These are phyloP conservation scores for Hemicordylus capensis DNA, from an alignment of 2,113 vertebrate species.

Conservation along the genomic window DNA sequence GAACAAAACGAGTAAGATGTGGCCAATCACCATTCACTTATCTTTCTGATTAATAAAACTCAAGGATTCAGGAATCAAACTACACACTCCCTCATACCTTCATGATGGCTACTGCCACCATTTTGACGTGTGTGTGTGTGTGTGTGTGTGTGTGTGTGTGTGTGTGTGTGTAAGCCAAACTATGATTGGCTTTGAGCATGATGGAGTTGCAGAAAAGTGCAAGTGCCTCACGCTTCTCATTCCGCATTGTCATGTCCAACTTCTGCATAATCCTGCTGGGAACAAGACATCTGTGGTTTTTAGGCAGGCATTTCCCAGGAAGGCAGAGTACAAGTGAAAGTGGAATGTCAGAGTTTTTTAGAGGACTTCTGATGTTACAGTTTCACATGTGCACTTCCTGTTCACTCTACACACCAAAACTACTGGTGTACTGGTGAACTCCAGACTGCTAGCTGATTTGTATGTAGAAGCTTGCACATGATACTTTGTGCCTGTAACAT, in stretches of 20 bases:
- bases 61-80: too few species aligned
- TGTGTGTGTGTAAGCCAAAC: background rate
- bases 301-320: background rate
- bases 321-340: background rate
- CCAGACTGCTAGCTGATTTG: background rate
- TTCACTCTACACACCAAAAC: background rate
- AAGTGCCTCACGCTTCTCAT: background rate
- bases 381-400: background rate
- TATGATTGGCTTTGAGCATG: background rate
- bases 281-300: background rate
- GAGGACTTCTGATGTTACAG: background rate
- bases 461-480: background rate
- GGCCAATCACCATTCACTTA: background rate
- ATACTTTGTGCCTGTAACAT: background rate
- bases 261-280: background rate
- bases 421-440: background rate
- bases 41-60: background rate
- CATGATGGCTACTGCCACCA: background rate
- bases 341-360: too few species aligned
- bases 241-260: background rate
- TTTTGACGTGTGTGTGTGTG: background rate
- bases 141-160: too few species aligned
- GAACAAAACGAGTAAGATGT: background rate
- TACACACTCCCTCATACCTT: background rate
- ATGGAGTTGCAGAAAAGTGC: background rate